These are phyloP conservation scores for Neogale vison DNA, from an alignment of 2,113 vertebrate species.

Conservation along the genomic window DNA sequence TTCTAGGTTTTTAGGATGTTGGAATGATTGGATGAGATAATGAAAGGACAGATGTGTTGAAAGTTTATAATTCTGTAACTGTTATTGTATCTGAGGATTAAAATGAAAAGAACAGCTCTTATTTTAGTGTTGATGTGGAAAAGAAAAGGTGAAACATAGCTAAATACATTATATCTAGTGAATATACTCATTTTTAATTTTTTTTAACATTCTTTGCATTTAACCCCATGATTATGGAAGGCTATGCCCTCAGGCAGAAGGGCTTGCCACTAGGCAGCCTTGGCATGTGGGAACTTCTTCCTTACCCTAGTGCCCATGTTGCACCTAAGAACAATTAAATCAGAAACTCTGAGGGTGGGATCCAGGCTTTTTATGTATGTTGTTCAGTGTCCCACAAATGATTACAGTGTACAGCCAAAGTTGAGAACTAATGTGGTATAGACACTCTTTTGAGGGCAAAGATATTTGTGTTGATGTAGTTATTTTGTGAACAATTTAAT, in stretches of 20 bases:
- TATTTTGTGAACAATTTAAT: background rate
- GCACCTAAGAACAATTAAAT: background rate
- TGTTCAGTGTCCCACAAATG: background rate
- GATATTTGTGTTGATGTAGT: background rate
- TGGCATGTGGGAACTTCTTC: background rate
- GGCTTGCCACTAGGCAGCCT: background rate
- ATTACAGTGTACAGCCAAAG: background rate
- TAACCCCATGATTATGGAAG: background rate
- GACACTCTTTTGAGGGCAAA: background rate
- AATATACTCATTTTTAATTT: background rate
- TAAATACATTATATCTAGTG: background rate
- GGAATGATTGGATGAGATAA: background rate
- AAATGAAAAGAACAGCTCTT: background rate
- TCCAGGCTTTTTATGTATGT: background rate
- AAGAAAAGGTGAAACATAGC: background rate
- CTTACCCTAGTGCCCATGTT: background rate
- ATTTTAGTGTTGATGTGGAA: background rate
- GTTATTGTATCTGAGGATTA: background rate
- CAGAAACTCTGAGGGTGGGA: background rate
- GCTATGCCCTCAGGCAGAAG: background rate
- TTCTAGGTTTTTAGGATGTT: background rate
- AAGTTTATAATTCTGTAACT: background rate
- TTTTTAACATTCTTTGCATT: background rate
- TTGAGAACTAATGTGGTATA: background rate
- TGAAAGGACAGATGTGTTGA: background rate